Percentiles rank a stretch among this genome's conserved stretches.
These are phyloP conservation scores for Enteromius unitaeniatus DNA, from an alignment of 2,797 vertebrate genomes.

Conservation along the genomic window DNA sequence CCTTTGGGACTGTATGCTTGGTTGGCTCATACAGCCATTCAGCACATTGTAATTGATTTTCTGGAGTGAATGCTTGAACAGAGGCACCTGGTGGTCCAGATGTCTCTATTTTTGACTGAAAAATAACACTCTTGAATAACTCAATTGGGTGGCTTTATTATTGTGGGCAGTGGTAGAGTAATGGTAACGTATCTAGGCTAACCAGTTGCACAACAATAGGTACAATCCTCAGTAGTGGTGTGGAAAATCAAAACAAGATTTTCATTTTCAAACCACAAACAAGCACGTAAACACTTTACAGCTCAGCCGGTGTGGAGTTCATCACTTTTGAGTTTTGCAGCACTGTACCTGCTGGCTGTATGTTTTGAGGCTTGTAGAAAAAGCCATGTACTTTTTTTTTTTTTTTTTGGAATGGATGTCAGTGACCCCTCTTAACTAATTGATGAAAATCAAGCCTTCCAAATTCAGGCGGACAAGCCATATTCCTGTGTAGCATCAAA, in stretches of 20 bases:
- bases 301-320: slow-evolving; percentile 4
- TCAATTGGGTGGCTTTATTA: neutral
- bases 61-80: slow-evolving; percentile 51
- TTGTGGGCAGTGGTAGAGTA: neutral
- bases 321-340: neutral
- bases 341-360: slow-evolving; percentile 4
- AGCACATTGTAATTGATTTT: slow-evolving; percentile 44
- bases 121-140: slow-evolving; percentile 17
- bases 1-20: slow-evolving; percentile 13
- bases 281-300: neutral
- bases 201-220: neutral
- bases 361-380: slow-evolving; percentile 55
- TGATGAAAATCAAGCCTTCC: slow-evolving; percentile 62
- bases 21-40: slow-evolving; percentile 31
- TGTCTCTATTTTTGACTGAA: slow-evolving; percentile 47
- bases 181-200: neutral
- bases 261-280: neutral
- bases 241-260: neutral
- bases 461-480: slow-evolving; percentile 52
- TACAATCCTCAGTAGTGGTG: neutral
- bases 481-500: slow-evolving; percentile 56
- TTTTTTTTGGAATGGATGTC: slow-evolving; percentile 62
- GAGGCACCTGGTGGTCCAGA: slow-evolving; percentile 51
- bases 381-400: slow-evolving; percentile 51
- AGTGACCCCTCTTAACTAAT: slow-evolving; percentile 74